Conservation (phyloP, 2,888 invertebrate species). For the Panopea generosa region DNA sequence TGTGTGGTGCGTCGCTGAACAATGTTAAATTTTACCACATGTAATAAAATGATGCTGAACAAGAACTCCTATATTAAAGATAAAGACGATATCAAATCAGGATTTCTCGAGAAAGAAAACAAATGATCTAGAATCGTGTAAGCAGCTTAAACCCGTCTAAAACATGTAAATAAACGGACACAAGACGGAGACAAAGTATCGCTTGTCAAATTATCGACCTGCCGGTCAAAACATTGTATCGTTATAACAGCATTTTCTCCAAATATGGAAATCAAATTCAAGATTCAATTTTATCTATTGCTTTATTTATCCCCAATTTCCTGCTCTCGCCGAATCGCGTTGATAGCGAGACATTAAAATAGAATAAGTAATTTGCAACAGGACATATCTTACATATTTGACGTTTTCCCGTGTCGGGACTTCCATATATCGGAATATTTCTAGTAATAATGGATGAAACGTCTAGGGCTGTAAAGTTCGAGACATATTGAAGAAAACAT, state of each 20-base stretch:
- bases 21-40: too few species aligned
- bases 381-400: constrained; percentile 34
- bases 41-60: too few species aligned
- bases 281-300: constrained; percentile 48
- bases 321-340: constrained; percentile 13
- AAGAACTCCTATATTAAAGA: too few species aligned
- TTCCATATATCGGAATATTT: constrained; percentile 31
- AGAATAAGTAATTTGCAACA: constrained; percentile 37
- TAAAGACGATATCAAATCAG: too few species aligned
- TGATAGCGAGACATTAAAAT: constrained; percentile 32
- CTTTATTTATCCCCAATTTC: constrained; percentile 39
- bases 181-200: constrained; percentile 3
- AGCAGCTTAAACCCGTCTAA: too few species aligned
- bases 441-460: constrained; percentile 27
- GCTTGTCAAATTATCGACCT: constrained; percentile 35
- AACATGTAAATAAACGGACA: constrained; percentile 7
- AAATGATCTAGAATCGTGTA: too few species aligned
- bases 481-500: constrained; percentile 6
- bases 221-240: constrained; percentile 4
- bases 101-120: too few species aligned
- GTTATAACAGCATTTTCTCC: constrained; percentile 30
- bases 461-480: constrained; percentile 5
- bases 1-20: too few species aligned
- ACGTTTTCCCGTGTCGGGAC: constrained; percentile 21
- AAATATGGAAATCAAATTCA: constrained; percentile 54